phyloP scores from a whole-genome alignment of 2,888 invertebrate genomes.

The Uloborus plumipes region DNA sequence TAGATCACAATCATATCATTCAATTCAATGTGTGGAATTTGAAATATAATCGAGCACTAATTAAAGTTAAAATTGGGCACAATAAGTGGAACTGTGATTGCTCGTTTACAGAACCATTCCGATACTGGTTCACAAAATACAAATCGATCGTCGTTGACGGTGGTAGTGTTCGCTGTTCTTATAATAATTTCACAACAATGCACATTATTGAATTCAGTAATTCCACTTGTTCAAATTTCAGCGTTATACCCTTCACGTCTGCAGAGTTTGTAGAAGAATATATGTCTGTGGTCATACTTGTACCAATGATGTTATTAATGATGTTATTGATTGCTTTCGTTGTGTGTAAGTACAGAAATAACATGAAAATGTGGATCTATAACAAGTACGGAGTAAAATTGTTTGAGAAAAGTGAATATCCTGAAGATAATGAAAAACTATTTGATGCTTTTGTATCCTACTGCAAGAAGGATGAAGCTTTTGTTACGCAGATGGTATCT shows the following conservation, averaged over 20 bases:
- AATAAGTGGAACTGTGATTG: conserved; percentile 90
- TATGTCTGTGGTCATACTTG: conserved; percentile 81
- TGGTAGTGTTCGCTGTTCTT: conserved; percentile 62
- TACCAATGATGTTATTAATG: conserved; percentile 79
- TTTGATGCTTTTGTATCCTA: conserved; percentile 94
- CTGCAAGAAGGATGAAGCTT: conserved; percentile 88
- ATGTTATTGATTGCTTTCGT: conserved; percentile 79
- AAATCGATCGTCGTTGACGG: conserved; percentile 75
- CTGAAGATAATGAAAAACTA: conserved; percentile 80
- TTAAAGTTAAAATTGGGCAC: conserved; percentile 79
- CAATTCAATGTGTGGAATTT: conserved; percentile 80
- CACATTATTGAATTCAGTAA: conserved; percentile 66
- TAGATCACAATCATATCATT: conserved; percentile 82
- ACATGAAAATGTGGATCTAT: conserved; percentile 85
- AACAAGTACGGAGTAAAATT: conserved; percentile 84
- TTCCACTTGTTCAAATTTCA: conserved; percentile 67
- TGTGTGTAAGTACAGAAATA: conserved; percentile 83
- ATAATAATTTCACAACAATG: conserved; percentile 65
- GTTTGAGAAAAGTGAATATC: conserved; percentile 80
- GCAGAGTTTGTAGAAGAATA: conserved; percentile 83
- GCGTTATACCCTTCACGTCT: conserved; percentile 73
- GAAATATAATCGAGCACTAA: conserved; percentile 75
- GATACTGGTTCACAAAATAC: conserved; percentile 82
- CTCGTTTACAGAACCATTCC: conserved; percentile 82
- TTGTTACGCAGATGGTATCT: conserved; percentile 86